Evolutionary conservation across 92 coral and sea anemone species (phyloP), one percentile per base, ranked within the genome.

Genomic region (Epizoanthus rinbou): DNA sequence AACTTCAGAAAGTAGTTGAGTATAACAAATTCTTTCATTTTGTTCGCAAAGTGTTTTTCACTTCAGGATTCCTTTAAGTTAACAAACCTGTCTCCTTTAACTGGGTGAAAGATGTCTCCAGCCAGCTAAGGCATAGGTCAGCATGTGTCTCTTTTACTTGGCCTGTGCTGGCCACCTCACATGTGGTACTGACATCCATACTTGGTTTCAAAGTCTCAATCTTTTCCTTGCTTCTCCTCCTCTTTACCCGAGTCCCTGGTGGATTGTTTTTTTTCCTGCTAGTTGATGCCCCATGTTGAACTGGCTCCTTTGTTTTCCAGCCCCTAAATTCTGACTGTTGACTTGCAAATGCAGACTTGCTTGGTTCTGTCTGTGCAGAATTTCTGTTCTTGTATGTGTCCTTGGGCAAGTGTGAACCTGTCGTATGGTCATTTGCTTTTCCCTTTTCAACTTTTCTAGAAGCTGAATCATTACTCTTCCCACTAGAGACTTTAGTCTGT

Each of bases 171-270:
- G 54, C 2, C 3, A 2, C 16, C 33, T n/a, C 39, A 37, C 57
- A n/a, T 18, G 18, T 7, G 7, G 57, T 14, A 71, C 57, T 35
- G n/a, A n/a, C 54, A 71, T 71, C 76, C 19, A 31, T 21, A 71
- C 35, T 41, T 5, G 58, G 58, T 15, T 24, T 3, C 15, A 45
- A 8, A 21, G 35, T 45, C 54, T 71, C 76, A 16, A 45, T 18
- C 57, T 71, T 43, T 28, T 71, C 76, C 33, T 23, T 71, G 33
- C 76, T 71, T n/a, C 57, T 41, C 39, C 76, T 71, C 58, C 76
- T 71, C 33, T 71, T 71, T 23, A 71, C 24, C 9, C 58, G 54
- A 8, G 76, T 71, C 18, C 76, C 57, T 24, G 76, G 76, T 21
- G 76, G 57, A 43, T 71, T 71, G 58, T 47, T 25, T 10, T 22